Base-by-base conservation (phyloP, 2,888 invertebrate species). In the Drosophila aldrichi region DNA sequence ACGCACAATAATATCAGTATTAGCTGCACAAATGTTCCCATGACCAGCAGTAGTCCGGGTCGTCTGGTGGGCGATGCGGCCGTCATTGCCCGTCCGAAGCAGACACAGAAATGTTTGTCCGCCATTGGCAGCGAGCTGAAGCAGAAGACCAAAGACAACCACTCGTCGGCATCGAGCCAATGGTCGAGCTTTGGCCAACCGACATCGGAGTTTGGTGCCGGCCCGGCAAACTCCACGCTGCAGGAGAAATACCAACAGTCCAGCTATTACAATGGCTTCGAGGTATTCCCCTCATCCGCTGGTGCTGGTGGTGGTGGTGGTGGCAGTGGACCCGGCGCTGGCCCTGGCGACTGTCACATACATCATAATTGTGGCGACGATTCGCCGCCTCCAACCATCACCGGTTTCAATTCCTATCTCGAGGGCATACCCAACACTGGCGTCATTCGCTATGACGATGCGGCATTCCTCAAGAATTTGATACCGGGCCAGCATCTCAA, bases 401-500 rank as follows among this genome's bases (percentile, higher is more conserved):
- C 90, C 43, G 91, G 92, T 65, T 92, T 90, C 70, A 93, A 92
- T 87, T 91, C 92, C 73, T 92, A 93, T 71, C 87, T 92, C 56
- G 92, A 93, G 67, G 92, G 92, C 65, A 92, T 93, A 72, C 92
- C 92, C 40, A 92, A 92, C 65, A 92, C 92, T 4, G 92, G 91
- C 12, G 91, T 91, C 59, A 92, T 92, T 64, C 93, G 93, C 66
- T 93, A 93, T 65, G 93, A 93, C 68, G 93, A 93, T 73, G 90
- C 92, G 40, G 86, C 92, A 7, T 93, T 92, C 73, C 89, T 93
- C 44, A 91, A 92, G 81, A 93, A 91, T 69, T 81, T 93, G 65
- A 92, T 93, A 82, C 93, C 93, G n/a, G 93, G 93, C 16, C 93
- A 93, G 69, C 91, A 92, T 82, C 90, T 93, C 32, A 93, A 93